Conservation (phyloP, 2,113 vertebrate genomes). For the Epinephelus cyanopodus region DNA sequence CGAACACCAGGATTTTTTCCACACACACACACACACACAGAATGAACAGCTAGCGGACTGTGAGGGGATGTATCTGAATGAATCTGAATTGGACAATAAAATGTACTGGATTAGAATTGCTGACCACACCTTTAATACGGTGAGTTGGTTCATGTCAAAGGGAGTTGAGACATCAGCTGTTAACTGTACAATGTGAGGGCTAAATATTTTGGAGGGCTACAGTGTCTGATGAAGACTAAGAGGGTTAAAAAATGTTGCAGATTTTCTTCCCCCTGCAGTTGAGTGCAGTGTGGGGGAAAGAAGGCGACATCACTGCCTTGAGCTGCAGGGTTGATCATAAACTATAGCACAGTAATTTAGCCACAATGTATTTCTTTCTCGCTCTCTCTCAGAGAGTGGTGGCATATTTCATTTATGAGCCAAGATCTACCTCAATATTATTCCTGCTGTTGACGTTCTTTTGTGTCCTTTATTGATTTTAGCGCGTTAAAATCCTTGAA, state of each 20-base stretch:
- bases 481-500: constrained; percentile 64
- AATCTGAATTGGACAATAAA: too few relatives aligned
- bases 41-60: too few relatives aligned
- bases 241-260: constrained; percentile 58
- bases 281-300: constrained; percentile 43
- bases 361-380: constrained; percentile 65
- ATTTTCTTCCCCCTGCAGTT: constrained; percentile 39
- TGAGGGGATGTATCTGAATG: too few relatives aligned
- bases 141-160: neutral
- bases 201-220: constrained; percentile 26
- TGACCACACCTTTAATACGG: neutral
- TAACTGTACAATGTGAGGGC: constrained; percentile 19
- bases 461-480: constrained; percentile 74
- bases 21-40: too few relatives aligned
- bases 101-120: too few relatives aligned
- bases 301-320: constrained; percentile 45
- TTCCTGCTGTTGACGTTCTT: constrained; percentile 64
- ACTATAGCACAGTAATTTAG: constrained; percentile 71
- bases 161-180: neutral
- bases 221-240: constrained; percentile 33
- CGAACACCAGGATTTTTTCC: too few relatives aligned
- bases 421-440: constrained; percentile 49
- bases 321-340: constrained; percentile 67
- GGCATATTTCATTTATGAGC: constrained; percentile 76
- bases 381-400: constrained; percentile 47